A percentile compares a stretch with the other conserved stretches of the same genome.
phyloP scores from a whole-genome alignment of 2,888 invertebrate species.

The Tethea ocularis region DNA sequence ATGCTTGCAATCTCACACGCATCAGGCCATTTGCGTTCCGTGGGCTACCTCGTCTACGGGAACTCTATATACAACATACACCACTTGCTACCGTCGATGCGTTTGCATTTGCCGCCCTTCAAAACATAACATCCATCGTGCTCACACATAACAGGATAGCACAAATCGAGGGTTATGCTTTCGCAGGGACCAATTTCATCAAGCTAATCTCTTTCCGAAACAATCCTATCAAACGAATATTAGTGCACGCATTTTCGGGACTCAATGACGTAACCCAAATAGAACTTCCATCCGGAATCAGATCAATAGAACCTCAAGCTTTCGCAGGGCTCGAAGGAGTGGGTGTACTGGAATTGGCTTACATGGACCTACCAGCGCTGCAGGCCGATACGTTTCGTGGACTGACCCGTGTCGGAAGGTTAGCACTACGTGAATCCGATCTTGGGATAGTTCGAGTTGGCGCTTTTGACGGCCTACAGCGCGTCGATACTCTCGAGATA shows the following conservation, averaged over 20 bases:
- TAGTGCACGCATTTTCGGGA: conserved; percentile 92
- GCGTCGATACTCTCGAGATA: conserved; percentile 89
- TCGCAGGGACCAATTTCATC: conserved; percentile 93
- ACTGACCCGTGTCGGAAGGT: conserved; percentile 88
- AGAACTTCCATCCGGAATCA: conserved; percentile 92
- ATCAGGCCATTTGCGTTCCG: conserved; percentile 94
- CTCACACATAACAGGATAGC: conserved; percentile 88
- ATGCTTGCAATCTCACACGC: conserved; percentile 93
- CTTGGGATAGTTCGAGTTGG: conserved; percentile 89
- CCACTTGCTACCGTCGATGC: conserved; percentile 91
- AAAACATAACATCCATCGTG: conserved; percentile 89
- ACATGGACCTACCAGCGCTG: conserved; percentile 91
- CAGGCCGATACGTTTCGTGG: conserved; percentile 90
- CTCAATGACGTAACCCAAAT: conserved; percentile 92
- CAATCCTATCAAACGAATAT: conserved; percentile 92
- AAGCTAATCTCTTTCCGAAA: conserved; percentile 91
- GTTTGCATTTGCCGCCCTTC: conserved; percentile 92
- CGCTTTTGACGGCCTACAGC: conserved; percentile 89
- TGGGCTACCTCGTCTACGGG: conserved; percentile 90
- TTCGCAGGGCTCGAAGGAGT: conserved; percentile 92
- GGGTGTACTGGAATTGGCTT: conserved; percentile 91
- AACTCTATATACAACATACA: conserved; percentile 93
- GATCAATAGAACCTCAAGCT: conserved; percentile 89
- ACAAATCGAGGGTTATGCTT: conserved; percentile 90
- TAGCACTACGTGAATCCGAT: conserved; percentile 93